phyloP scores from a whole-genome alignment of 2,113 vertebrate genomes.

The Trogon melanurus region DNA sequence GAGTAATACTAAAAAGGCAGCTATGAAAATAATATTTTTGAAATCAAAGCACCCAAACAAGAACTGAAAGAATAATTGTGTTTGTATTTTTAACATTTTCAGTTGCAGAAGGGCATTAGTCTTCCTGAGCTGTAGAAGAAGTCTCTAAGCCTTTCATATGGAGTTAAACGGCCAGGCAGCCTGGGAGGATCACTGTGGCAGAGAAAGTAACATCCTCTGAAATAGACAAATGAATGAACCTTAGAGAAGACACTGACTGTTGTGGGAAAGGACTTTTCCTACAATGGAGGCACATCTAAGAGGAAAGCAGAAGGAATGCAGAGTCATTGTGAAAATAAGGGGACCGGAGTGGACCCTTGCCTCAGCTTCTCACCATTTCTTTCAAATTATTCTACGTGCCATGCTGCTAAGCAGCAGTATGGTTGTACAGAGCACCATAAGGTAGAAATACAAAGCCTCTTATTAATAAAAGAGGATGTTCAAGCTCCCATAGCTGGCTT shows the following conservation, averaged over 20 bases:
- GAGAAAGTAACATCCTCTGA: background rate
- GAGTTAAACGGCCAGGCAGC: background rate
- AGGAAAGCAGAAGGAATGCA: background rate
- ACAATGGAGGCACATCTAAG: background rate
- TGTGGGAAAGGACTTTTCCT: background rate
- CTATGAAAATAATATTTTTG: constrained; percentile 41
- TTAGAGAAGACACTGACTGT: background rate
- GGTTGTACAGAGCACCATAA: background rate
- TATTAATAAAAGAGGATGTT: background rate
- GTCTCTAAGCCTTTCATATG: background rate
- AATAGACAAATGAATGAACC: background rate
- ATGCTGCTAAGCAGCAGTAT: background rate
- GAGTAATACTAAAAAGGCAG: constrained; percentile 27
- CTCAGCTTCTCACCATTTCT: background rate
- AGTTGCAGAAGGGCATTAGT: background rate
- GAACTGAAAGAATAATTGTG: background rate
- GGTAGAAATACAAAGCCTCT: background rate
- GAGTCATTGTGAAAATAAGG: background rate
- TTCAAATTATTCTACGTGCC: background rate
- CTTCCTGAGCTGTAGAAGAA: background rate
- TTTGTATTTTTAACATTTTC: background rate
- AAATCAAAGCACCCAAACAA: constrained; percentile 10
- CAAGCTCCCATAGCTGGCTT: background rate
- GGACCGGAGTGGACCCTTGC: background rate
- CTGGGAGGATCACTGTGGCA: background rate